Base-by-base conservation (phyloP, 2,797 vertebrate genomes). In the Crocidura indochinensis region DNA sequence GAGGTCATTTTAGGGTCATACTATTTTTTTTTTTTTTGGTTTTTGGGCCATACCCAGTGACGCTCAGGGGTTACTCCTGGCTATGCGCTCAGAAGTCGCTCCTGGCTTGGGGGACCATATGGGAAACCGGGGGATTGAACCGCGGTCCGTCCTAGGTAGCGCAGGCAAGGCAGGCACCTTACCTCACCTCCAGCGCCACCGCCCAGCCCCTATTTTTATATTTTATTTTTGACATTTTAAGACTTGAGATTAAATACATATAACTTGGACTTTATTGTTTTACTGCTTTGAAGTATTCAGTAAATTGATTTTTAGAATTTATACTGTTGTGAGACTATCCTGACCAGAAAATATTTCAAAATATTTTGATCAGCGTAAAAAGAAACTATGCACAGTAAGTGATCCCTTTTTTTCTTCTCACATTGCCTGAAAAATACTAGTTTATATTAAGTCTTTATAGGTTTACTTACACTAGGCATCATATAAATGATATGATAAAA, bases 241-340 rank as follows among this genome's bases (percentile, higher is more conserved):
- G n/a, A n/a, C 75, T 78, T 73, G 72, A 53, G 29, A 83, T 53
- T 82, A 91, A 79, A 68, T 78, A 85, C 27, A 87, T 0, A 7
- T 73, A 60, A 77, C 22, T 64, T 47, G 46, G 84, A 87, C 65
- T 87, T 69, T 17, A 91, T 11, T n/a, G 10, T 6, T 53, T 86
- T 38, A 53, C 10, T 26, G 64, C 44, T 71, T 49, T 74, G 26
- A 75, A 79, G 19, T 67, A 7, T 64, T 22, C 10, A 29, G 2
- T 72, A 67, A 14, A 29, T 27, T 51, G 29, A 26, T 47, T 73
- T 76, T 29, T 19, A 22, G 75, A 14, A 84, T 68, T 69, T 6
- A 74, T 38, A 62, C 2, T 67, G 3, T 71, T 81, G 10, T 29
- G 0, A 2, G 62, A 15, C 10, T 71, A 6, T 78, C 27, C 8